Evolutionary conservation across 2,888 invertebrate species (phyloP), one percentile per base, ranked within the genome.

Genomic region (Saturnia pavonia): DNA sequence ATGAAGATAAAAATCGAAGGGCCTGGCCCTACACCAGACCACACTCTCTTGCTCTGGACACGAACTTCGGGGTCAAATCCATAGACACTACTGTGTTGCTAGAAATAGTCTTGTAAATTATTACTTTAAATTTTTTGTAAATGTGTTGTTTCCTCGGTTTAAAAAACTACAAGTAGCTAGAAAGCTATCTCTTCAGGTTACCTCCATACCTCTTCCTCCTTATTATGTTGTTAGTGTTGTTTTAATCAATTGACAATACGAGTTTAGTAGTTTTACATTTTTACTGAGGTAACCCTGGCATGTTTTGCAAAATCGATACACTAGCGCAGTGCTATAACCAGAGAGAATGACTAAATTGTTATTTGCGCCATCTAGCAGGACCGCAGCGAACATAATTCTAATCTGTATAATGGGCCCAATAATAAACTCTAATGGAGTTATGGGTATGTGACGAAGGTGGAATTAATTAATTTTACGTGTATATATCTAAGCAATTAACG

Each of bases 61-160:
- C 91, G 91, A 92, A 92, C 92, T 91, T 91, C 92, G 94, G 92
- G 94, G 94, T 94, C 94, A 94, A 94, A 93, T 87, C 93, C 94
- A 93, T 93, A 94, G 94, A 94, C 90, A 91, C 85, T 81, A 81
- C 76, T 85, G 91, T 87, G 92, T 93, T 94, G 90, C 94, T 89
- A 89, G 82, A 43, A 25, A 68, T 63, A 66, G 70, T 73, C 72
- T 73, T 70, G 69, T 71, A 74, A 74, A 73, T 75, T 69, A 75
- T 72, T 71, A 70, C 48, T 70, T 74, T 72, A 70, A 66, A 45
- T 45, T 51, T 67, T 57, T 8, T 57, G 34, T 7, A 68, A 73
- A 74, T 51, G 40, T 27, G 65, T 69, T 65, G 69, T 72, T 69
- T 54, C 42, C 22, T 12, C 19, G 19, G 42, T 25, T 22, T 19